Percentiles rank a stretch among this genome's conserved stretches.
Evolutionary conservation across 1,140 invertebrate genomes (phyloP).

Genomic region (Pseudomyrmex flavicornis): DNA sequence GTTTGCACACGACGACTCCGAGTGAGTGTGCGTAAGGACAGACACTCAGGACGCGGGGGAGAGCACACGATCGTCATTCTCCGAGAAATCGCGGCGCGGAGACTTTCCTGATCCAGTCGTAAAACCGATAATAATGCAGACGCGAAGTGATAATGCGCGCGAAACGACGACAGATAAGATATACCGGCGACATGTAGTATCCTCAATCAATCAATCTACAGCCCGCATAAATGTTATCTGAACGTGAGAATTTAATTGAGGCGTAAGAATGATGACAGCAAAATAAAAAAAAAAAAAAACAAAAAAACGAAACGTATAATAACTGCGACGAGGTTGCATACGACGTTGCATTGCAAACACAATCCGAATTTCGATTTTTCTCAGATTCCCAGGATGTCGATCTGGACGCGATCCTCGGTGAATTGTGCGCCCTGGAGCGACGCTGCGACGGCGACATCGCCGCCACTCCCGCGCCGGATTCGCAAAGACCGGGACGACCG

Average conservation of each 20-base stretch:
- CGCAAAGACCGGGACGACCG: conserved; percentile 81
- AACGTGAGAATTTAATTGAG: no score
- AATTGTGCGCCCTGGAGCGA: conserved; percentile 95
- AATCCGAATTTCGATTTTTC: neutral
- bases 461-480: conserved; percentile 82
- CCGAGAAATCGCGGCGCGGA: conserved; percentile 6
- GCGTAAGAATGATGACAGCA: no score
- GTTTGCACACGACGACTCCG: neutral
- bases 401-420: conserved; percentile 97
- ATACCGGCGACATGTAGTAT: neutral
- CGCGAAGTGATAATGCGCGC: neutral
- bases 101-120: conserved; percentile 1
- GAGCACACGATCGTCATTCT: neutral
- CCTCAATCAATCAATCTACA: neutral
- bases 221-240: neutral
- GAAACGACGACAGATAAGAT: neutral
- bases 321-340: no score
- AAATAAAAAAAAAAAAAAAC: no score
- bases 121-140: conserved; percentile 1
- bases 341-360: no score
- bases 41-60: neutral
- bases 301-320: no score
- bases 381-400: conserved; percentile 97
- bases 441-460: conserved; percentile 90
- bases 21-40: neutral